Conservation (phyloP, 2,888 invertebrate genomes). For the Ectobius pallidus region DNA sequence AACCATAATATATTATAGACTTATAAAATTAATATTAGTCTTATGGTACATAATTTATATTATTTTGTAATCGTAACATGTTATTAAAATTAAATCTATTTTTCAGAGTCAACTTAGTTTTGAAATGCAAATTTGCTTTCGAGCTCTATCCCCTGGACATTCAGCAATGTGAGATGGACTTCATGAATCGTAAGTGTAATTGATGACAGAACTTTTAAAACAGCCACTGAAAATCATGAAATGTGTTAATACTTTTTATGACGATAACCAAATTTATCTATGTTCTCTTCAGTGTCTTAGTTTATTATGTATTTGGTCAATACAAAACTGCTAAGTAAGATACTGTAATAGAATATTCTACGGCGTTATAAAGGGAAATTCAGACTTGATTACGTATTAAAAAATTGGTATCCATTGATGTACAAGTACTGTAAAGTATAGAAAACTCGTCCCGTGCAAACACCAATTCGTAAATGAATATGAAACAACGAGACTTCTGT, state of each 20-base stretch:
- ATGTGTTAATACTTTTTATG: background rate
- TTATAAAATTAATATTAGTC: too few relatives aligned
- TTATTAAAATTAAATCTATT: too few relatives aligned
- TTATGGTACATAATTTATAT: too few relatives aligned
- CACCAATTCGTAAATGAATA: too few relatives aligned
- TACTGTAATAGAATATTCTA: background rate
- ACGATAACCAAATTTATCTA: background rate
- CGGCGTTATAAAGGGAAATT: background rate
- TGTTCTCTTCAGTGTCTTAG: background rate
- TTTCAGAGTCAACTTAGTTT: conserved; percentile 7
- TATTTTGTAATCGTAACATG: too few relatives aligned
- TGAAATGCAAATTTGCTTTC: conserved; percentile 14
- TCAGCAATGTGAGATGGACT: conserved; percentile 16
- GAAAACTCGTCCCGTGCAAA: too few relatives aligned
- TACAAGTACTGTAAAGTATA: too few relatives aligned
- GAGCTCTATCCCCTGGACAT: conserved; percentile 17
- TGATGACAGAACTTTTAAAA: too few relatives aligned
- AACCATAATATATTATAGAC: too few relatives aligned
- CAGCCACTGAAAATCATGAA: background rate
- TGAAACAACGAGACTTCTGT: too few relatives aligned
- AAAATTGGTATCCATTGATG: too few relatives aligned
- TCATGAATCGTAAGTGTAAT: conserved; percentile 18
- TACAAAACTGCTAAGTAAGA: background rate
- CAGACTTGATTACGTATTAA: too few relatives aligned
- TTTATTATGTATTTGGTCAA: background rate